Evolutionary conservation across 1,140 invertebrate genomes (phyloP).

Genomic region (Phymorhynchus buccinoides): DNA sequence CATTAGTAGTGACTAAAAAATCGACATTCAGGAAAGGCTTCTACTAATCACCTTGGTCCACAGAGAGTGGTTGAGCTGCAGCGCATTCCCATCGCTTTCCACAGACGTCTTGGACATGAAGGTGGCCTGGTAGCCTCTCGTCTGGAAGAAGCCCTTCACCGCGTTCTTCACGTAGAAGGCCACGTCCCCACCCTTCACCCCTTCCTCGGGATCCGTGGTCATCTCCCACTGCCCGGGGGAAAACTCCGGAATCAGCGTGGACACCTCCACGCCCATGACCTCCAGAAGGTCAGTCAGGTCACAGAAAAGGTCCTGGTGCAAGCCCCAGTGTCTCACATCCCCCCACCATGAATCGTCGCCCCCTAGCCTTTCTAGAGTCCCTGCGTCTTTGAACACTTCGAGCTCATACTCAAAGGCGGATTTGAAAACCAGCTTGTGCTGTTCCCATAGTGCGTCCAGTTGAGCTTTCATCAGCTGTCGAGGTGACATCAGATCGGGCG

Average conservation of each 20-base stretch:
- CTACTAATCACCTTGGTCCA: constrained; percentile 41
- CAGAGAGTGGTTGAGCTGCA: constrained; percentile 52
- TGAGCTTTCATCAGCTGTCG: background rate
- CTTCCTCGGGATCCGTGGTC: constrained; percentile 38
- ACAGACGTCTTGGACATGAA: constrained; percentile 50
- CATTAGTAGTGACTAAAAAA: too few species aligned
- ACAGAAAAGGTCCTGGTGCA: constrained; percentile 21
- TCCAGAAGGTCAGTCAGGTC: constrained; percentile 28
- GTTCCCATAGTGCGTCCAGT: constrained; percentile 23
- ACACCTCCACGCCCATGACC: constrained; percentile 25
- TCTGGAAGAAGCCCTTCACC: constrained; percentile 6
- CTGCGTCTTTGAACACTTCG: constrained; percentile 33
- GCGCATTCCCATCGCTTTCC: background rate
- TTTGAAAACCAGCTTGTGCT: constrained; percentile 28
- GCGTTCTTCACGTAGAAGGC: constrained; percentile 40
- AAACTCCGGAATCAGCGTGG: constrained; percentile 33
- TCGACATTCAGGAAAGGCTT: too few species aligned
- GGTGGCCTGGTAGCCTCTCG: constrained; percentile 34
- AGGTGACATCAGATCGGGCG: constrained; percentile 7
- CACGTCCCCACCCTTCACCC: constrained; percentile 33
- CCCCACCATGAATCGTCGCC: background rate
- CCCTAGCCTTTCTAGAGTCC: background rate
- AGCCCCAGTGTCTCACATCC: background rate
- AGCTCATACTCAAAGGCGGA: constrained; percentile 41
- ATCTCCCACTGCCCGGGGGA: constrained; percentile 40